Percentiles rank a stretch among this genome's conserved stretches.
phyloP scores from a whole-genome alignment of 2,888 invertebrate species.

The Latrodectus elegans region DNA sequence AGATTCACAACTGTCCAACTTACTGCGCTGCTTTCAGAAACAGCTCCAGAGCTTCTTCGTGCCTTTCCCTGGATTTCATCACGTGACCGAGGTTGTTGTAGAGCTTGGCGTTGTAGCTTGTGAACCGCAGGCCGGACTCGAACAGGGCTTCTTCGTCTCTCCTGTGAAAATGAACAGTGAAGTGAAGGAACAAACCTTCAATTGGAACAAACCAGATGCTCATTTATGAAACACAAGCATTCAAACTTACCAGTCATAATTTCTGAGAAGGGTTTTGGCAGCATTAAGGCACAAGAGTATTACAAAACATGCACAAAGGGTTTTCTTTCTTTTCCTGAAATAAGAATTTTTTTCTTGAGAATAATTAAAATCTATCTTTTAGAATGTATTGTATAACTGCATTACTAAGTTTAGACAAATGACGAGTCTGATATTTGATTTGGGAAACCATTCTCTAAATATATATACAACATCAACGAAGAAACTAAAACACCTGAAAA shows the following conservation, averaged over 20 bases:
- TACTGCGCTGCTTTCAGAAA: conserved; percentile 89
- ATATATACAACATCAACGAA: too few species aligned
- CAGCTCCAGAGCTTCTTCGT: conserved; percentile 87
- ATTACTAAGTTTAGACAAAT: too few species aligned
- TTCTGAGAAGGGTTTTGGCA: conserved; percentile 88
- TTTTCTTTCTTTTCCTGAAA: conserved; percentile 34
- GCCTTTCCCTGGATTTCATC: conserved; percentile 84
- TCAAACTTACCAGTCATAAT: conserved; percentile 86
- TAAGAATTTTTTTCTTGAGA: neutral
- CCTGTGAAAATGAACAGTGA: conserved; percentile 18
- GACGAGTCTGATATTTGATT: too few species aligned
- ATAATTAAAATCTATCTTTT: too few species aligned
- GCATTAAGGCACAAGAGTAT: conserved; percentile 86
- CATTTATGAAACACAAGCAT: too few species aligned
- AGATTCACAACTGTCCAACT: neutral
- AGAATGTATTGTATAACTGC: too few species aligned
- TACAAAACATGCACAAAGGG: conserved; percentile 75
- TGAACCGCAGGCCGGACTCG: conserved; percentile 90
- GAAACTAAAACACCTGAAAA: too few species aligned
- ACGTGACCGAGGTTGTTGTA: conserved; percentile 98
- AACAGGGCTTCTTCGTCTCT: conserved; percentile 93
- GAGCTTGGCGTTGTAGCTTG: conserved; percentile 91
- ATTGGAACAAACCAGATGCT: too few species aligned
- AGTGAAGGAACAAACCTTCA: neutral
- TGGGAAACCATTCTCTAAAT: too few species aligned